Evolutionary conservation across 2,888 invertebrate species (phyloP), one percentile per base, ranked within the genome.

Genomic region (Tenodera sinensis): DNA sequence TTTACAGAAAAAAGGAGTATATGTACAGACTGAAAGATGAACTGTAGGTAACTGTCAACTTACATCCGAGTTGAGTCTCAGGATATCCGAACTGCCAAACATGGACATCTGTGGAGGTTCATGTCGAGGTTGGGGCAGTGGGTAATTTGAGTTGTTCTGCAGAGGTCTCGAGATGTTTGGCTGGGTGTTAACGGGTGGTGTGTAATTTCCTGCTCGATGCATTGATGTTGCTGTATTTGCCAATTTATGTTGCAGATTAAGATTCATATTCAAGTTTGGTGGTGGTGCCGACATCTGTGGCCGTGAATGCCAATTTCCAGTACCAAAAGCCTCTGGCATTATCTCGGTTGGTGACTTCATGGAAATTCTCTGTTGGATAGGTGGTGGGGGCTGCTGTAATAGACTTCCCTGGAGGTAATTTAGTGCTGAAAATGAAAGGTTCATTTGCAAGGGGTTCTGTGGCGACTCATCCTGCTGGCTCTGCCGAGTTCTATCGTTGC

Each of bases 171-270:
- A 82, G 28, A 86, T 30, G 12, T 47, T n/a, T 14, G 34, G 4
- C 30, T 88, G 88, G 28, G 88, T 54, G 7, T 47, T 20, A 27
- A 82, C 28, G 14, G 88, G 83, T 27, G 84, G 47, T 1, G 88
- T 54, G 8, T 81, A 88, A 28, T 28, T 82, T 27, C 87, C 83
- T 82, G 28, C n/a, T 27, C n/a, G 88, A 28, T 88, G 88, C 30
- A 28, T 15, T 71, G 88, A 47, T 42, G 47, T 28, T 34, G 84
- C 88, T 71, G 54, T 20, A 15, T 71, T 34, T 30, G 84, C 81
- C 84, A 85, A 27, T 15, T 85, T 84, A 34, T 88, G 88, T 20
- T 84, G 88, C 71, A 88, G 30, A 81, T 85, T 88, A 25, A 88
- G 25, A 42, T 42, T 83, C 7, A 84, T 42, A 30, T 86, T 86